Conservation (phyloP, 2,797 vertebrate genomes). For the Chiroxiphia lanceolata region DNA sequence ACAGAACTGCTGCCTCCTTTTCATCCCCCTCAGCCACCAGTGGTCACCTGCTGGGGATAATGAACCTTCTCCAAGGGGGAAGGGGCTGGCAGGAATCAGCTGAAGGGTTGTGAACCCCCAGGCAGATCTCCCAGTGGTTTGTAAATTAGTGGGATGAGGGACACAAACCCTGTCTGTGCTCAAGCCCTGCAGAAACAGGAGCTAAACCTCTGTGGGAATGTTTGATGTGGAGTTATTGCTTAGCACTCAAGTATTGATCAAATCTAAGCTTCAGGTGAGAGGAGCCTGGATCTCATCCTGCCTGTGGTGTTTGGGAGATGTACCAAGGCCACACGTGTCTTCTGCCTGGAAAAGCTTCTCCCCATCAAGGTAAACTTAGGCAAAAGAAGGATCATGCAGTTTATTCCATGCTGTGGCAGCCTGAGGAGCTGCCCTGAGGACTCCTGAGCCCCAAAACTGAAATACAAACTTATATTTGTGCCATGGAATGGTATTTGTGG, state of each 20-base stretch:
- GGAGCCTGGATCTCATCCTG: too few relatives aligned
- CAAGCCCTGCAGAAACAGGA: neutral
- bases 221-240: neutral
- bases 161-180: neutral
- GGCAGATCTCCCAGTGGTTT: neutral
- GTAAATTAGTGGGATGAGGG: too few relatives aligned
- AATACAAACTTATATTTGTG: neutral
- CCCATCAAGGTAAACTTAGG: neutral
- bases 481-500: neutral
- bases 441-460: neutral
- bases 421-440: neutral
- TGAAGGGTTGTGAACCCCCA: neutral
- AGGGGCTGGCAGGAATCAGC: neutral
- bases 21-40: too few relatives aligned
- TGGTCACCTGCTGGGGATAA: neutral
- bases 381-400: neutral
- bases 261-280: too few relatives aligned
- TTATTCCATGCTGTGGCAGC: neutral
- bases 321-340: neutral
- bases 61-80: neutral
- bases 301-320: too few relatives aligned
- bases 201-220: neutral
- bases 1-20: too few relatives aligned
- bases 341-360: neutral
- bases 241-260: neutral